Base-by-base conservation (phyloP, 2,888 invertebrate genomes). In the Nematopogon swammerdamellus region DNA sequence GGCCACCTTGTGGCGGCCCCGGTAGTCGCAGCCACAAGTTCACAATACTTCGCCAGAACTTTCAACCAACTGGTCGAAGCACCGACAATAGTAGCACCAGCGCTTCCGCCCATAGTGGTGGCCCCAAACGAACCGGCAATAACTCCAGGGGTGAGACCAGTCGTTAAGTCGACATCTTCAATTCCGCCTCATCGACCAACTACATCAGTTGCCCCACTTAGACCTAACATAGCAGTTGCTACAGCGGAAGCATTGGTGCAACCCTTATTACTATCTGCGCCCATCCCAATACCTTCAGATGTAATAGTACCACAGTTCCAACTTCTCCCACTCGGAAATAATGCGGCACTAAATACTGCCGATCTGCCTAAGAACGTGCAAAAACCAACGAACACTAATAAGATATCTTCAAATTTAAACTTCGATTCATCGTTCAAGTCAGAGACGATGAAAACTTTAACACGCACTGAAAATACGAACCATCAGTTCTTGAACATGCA, bases 41-140 rank as follows among this genome's bases (percentile, higher is more conserved):
- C 85, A 44, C 87, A 88, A 63, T 85, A 85, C 53, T 77, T 87
- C 56, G 81, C 86, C 48, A 80, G 86, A 55, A 86, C 82, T 45
- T 86, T 84, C 67, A 86, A 88, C 60, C 71, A 69, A 20, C 61
- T 75, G 43, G 65, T 79, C 2, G 67, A 69, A 8, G 69, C 71
- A 30, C 66, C 67, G 6, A 14, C 58, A 55, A 56, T 60, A 19
- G 55, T 56, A 1, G 55, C 58, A 3, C 59, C 60, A n/a, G 51
- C 56, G 10, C 55, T 55, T 19, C 14, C 25, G 11, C 8, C 46
- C 10, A 6, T 16, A 18, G 19, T 46, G 5, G 17, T 49, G 1
- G 59, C 63, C 2, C 17, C 45, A 45, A 6, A 25, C 53, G 47
- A 20, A 44, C 47, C 29, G 42, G 48, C 45, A 50, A 50, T 43